Percentiles rank a stretch among this genome's conserved stretches.
Evolutionary conservation across 2,888 invertebrate species (phyloP).

Genomic region (Balanococcus diminutus): DNA sequence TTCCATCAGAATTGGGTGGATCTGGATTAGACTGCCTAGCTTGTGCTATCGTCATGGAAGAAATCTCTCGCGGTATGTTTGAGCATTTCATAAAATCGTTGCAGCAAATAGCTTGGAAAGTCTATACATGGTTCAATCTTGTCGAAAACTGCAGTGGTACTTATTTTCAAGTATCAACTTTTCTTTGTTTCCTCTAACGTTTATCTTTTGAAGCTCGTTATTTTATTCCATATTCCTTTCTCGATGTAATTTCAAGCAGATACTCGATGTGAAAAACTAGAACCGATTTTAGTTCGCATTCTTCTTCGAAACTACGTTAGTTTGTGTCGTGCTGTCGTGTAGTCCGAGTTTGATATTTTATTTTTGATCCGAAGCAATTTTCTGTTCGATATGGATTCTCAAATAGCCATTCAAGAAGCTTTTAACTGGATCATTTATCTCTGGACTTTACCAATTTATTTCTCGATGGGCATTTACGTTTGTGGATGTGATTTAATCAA

Average conservation of each 20-base stretch:
- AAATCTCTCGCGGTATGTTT: too few relatives aligned
- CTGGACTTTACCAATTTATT: conserved; percentile 22
- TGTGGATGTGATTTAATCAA: not conserved
- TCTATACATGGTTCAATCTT: not conserved
- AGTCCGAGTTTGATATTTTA: not conserved
- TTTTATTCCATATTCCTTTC: not conserved
- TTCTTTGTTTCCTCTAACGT: not conserved
- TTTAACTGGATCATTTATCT: conserved; percentile 19
- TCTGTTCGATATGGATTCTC: not conserved
- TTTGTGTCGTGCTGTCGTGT: not conserved
- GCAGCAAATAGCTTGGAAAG: not conserved
- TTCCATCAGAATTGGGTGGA: conserved; percentile 84
- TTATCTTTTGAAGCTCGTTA: not conserved
- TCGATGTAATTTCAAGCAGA: not conserved
- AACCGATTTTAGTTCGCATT: not conserved
- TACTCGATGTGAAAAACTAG: not conserved
- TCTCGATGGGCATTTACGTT: not conserved
- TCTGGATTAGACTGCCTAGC: conserved; percentile 90
- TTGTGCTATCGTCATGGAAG: conserved; percentile 92
- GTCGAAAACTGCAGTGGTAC: not conserved
- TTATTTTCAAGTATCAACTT: not conserved
- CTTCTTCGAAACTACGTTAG: not conserved
- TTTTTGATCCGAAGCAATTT: not conserved
- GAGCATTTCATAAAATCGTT: conserved; percentile 15
- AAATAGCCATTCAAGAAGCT: not conserved